Evolutionary conservation across 2,888 invertebrate species (phyloP).

Genomic region (Ennomos erosarius): DNA sequence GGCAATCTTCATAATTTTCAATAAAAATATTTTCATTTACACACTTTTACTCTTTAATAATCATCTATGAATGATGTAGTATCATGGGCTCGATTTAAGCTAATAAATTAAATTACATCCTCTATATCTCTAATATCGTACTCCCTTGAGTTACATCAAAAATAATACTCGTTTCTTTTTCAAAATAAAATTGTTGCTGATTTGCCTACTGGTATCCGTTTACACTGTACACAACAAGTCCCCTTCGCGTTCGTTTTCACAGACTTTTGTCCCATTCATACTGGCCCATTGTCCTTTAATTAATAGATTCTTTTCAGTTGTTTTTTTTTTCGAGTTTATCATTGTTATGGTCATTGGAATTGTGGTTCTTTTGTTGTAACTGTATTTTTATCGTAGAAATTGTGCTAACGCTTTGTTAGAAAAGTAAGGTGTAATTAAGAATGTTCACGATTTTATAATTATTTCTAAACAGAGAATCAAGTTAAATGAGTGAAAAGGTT

Average conservation of each 20-base stretch:
- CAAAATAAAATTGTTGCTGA: not conserved
- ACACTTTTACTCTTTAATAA: no score
- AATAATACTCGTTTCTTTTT: no score
- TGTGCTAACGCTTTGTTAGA: conserved; percentile 21
- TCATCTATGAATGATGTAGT: no score
- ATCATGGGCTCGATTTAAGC: no score
- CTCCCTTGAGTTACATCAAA: no score
- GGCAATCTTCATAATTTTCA: no score
- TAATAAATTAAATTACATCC: no score
- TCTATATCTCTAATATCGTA: no score
- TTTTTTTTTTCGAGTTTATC: conserved; percentile 50
- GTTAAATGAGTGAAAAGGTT: no score
- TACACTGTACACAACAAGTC: conserved; percentile 16
- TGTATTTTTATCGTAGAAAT: conserved; percentile 27
- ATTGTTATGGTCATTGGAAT: conserved; percentile 35
- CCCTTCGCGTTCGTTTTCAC: conserved; percentile 41
- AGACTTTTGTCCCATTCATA: conserved; percentile 56
- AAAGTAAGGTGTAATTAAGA: conserved; percentile 18
- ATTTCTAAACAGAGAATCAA: no score
- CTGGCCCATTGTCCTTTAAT: conserved; percentile 63
- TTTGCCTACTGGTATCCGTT: not conserved
- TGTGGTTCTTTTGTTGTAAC: conserved; percentile 25
- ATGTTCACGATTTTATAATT: conserved; percentile 5
- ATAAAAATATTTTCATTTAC: no score
- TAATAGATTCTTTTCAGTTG: conserved; percentile 69